Evolutionary conservation across 2,113 vertebrate species (phyloP), one percentile per base, ranked within the genome.

Genomic region (Blennius ocellaris): DNA sequence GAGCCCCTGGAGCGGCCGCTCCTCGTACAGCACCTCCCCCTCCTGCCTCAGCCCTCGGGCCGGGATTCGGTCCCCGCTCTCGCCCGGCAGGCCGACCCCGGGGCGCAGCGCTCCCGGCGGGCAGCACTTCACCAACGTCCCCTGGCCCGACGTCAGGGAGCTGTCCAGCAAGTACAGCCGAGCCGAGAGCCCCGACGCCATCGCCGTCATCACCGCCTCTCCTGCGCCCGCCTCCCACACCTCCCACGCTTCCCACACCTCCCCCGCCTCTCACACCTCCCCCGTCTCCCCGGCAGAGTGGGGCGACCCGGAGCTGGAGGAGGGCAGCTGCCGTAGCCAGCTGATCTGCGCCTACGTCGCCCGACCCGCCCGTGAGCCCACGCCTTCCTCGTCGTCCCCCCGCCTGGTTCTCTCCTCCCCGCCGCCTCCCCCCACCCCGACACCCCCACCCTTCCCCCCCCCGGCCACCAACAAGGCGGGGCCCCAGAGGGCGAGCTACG

Each of bases 401-500:
- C 52, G 47, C 30, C 30, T 71, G 16, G 21, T 30, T 30, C 21
- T 30, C 21, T 36, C 39, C 11, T 80, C 84, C 0, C 73, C 81
- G 73, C 41, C 64, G 7, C 73, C 5, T 5, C 49, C 8, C 7
- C 43, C 36, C 45, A 12, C 48, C 80, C 36, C 41, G 3, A 30
- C 16, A 9, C 7, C 81, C 17, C 66, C 87, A 0, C 56, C 80
- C 0, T 74, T 62, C 11, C 11, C 51, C n/a, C 71, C 17, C 7
- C 48, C 73, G 1, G 63, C 66, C 8, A 64, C 40, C 7, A 21
- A 43, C 72, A 87, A 85, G 70, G 74, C 62, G 17, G 76, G 78
- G 37, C 84, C 59, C 40, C 86, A 90, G 76, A 93, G 87, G 78
- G 87, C 95, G 65, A 97, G 96, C 66, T 97, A 97, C 3, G 95